phyloP scores from a whole-genome alignment of 2,888 invertebrate species.

The Nomada ruficornis region DNA sequence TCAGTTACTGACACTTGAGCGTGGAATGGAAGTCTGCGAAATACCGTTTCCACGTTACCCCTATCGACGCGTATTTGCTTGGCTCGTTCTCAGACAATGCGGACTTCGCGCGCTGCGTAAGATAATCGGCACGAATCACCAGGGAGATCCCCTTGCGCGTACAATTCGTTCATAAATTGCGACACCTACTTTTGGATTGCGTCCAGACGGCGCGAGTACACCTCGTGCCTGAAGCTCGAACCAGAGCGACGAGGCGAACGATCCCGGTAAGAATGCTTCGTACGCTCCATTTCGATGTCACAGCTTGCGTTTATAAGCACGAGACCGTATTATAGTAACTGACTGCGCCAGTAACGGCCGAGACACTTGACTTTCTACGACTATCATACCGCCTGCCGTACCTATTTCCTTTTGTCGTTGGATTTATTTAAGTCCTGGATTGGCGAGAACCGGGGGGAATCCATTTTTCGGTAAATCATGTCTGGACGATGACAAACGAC shows the following conservation, averaged over 20 bases:
- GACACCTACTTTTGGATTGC: constrained; percentile 71
- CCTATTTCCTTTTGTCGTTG: constrained; percentile 8
- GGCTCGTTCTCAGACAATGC: constrained; percentile 29
- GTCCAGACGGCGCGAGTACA: constrained; percentile 69
- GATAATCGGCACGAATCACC: constrained; percentile 16
- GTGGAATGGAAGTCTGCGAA: constrained; percentile 9
- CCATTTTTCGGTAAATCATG: constrained; percentile 30
- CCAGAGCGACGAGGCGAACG: constrained; percentile 37
- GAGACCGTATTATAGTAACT: constrained; percentile 61
- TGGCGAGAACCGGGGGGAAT: background rate
- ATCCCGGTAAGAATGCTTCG: constrained; percentile 61
- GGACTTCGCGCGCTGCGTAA: constrained; percentile 40
- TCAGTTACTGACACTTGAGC: background rate
- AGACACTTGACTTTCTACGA: constrained; percentile 39
- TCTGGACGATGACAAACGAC: constrained; percentile 8
- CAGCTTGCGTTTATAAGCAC: constrained; percentile 68
- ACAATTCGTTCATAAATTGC: constrained; percentile 64
- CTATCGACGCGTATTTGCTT: background rate
- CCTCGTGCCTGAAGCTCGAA: constrained; percentile 51
- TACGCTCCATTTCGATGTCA: constrained; percentile 58
- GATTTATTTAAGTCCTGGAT: constrained; percentile 14
- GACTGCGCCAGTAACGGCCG: constrained; percentile 58
- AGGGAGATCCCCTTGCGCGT: background rate
- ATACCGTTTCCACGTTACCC: background rate
- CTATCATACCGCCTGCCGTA: background rate